Percentiles rank a stretch among this genome's conserved stretches.
phyloP scores from a whole-genome alignment of 2,113 vertebrate species.

The Ranitomeya variabilis region DNA sequence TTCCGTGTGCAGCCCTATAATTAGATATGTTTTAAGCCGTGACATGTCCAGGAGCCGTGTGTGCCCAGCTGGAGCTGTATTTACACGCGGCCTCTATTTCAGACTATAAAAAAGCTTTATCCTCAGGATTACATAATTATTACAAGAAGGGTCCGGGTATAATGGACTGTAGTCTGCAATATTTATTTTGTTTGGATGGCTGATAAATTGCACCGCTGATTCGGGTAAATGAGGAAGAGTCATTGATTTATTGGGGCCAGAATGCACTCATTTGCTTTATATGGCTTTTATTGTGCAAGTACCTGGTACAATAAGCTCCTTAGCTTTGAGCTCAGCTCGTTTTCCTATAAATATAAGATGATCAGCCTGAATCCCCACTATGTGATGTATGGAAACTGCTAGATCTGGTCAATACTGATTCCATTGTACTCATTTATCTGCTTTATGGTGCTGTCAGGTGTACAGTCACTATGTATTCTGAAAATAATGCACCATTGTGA shows the following conservation, averaged over 20 bases:
- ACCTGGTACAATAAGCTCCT: neutral
- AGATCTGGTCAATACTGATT: neutral
- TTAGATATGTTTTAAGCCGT: slow-evolving; percentile 8
- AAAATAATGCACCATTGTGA: neutral
- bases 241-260: neutral
- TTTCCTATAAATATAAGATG: neutral
- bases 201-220: neutral
- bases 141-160: slow-evolving; percentile 17
- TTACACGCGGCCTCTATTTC: slow-evolving; percentile 6
- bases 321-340: neutral
- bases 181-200: slow-evolving; percentile 24
- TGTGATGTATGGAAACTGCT: neutral
- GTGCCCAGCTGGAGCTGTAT: slow-evolving; percentile 10
- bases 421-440: neutral
- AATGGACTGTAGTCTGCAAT: slow-evolving; percentile 12
- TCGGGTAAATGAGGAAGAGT: neutral
- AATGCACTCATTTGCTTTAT: slow-evolving; percentile 9
- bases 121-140: neutral
- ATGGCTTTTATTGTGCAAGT: neutral
- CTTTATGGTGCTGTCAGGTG: neutral
- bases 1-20: neutral
- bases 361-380: neutral
- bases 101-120: slow-evolving; percentile 46
- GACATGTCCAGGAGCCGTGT: neutral
- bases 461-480: neutral